Base-by-base conservation (phyloP, 2,888 invertebrate species). In the Meiosimyza platycephala region DNA sequence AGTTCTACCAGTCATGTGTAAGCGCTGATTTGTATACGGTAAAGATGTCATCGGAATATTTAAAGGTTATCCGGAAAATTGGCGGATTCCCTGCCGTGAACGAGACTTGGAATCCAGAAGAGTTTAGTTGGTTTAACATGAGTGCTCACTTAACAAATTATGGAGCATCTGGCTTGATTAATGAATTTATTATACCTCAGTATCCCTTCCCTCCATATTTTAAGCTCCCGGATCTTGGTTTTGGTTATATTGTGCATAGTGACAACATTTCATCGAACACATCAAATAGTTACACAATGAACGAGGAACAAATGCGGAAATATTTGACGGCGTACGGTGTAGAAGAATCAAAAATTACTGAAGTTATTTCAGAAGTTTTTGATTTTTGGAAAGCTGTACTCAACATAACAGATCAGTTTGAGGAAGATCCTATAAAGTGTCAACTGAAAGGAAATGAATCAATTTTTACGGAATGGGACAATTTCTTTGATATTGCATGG, bases 41-140 rank as follows among this genome's bases (percentile, higher is more conserved):
- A 60, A 75, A 77, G 60, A 82, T 80, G 6, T 80, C 80, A 6
- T 73, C 80, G 52, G 84, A 82, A 71, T 85, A 84, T 77, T 76
- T 85, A 66, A 69, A 75, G 33, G 79, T 83, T 59, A 79, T 85
- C 74, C 80, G 79, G 64, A 74, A 79, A 3, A 79, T 85, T 59
- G 85, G 86, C 66, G 85, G 85, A 2, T 86, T 86, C 66, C 85
- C 85, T 4, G 86, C 86, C 1, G 74, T 86, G 0, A 81, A 85
- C 28, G 72, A 76, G 0, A 40, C 76, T 0, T 80, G 84, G 85
- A 75, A 79, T 22, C 73, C 79, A 2, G 72, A 79, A 3, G 78
- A 76, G 6, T 85, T 86, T 33, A 81, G 82, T 70, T 85, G 86
- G 86, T 83, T 85, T 48, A 86, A 85, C 66, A 86, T 85, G 85